A percentile compares a stretch with the other conserved stretches of the same genome.
Evolutionary conservation across 2,888 invertebrate genomes (phyloP).

Genomic region (Lomographa bimaculata): DNA sequence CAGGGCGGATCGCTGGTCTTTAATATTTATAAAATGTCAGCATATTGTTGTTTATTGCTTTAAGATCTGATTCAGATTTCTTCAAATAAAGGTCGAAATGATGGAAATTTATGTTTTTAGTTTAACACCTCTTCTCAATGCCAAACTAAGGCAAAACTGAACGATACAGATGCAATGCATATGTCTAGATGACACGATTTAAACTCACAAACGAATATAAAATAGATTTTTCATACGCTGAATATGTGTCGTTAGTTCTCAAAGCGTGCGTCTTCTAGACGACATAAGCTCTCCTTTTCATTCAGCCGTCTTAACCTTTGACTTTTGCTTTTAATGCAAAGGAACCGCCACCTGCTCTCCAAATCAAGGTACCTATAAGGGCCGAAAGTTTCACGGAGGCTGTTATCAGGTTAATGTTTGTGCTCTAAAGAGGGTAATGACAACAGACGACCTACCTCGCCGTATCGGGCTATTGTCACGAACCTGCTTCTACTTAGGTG

Average conservation of each 20-base stretch:
- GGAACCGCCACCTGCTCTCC: conserved; percentile 26
- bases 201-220: conserved; percentile 27
- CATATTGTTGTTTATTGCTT: no score
- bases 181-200: conserved; percentile 36
- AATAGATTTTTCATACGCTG: conserved; percentile 6
- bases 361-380: conserved; percentile 21
- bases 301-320: conserved; percentile 26
- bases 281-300: conserved; percentile 4
- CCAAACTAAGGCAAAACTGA: no score
- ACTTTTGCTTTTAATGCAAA: conserved; percentile 26
- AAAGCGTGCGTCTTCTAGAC: conserved; percentile 1
- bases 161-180: conserved; percentile 20
- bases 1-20: no score
- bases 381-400: conserved; percentile 17
- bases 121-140: not conserved
- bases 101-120: no score
- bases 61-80: no score
- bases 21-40: no score
- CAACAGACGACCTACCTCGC: conserved; percentile 24
- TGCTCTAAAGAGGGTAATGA: conserved; percentile 27
- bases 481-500: conserved; percentile 7
- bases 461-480: conserved; percentile 19
- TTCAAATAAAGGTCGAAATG: no score
- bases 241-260: conserved; percentile 1
- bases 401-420: conserved; percentile 32